phyloP scores from a whole-genome alignment of 2,797 vertebrate species.

The Sebastes diaconus region DNA sequence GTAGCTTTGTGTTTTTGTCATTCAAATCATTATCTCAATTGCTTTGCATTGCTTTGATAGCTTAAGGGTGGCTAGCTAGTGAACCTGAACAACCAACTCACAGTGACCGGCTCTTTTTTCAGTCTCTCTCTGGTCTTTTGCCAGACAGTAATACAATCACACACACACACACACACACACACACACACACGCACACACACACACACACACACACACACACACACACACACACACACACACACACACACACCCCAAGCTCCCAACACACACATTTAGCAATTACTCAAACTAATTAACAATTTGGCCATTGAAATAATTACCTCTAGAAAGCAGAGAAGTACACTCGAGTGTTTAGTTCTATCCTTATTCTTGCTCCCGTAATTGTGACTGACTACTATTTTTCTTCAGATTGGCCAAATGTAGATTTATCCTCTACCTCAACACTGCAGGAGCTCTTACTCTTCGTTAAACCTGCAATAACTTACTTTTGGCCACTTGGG shows the following conservation, averaged over 20 bases:
- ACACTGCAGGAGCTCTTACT: not conserved
- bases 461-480: not conserved
- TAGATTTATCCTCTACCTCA: not conserved
- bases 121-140: slow-evolving; percentile 12
- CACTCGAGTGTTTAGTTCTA: not conserved
- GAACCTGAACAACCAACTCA: slow-evolving; percentile 45
- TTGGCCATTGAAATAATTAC: slow-evolving; percentile 58
- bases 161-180: too few species aligned
- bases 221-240: too few species aligned
- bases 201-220: slow-evolving; percentile 15
- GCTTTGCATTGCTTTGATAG: slow-evolving; percentile 56
- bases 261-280: slow-evolving; percentile 49
- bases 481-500: not conserved
- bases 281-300: slow-evolving; percentile 70
- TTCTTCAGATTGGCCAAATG: not conserved
- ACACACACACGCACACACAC: not conserved
- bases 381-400: slow-evolving; percentile 21
- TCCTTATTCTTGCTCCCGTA: not conserved
- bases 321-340: slow-evolving; percentile 27
- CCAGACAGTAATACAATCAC: slow-evolving; percentile 54
- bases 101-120: slow-evolving; percentile 14
- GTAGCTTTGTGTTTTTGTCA: slow-evolving; percentile 60
- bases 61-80: slow-evolving; percentile 23
- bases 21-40: slow-evolving; percentile 68
- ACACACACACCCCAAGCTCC: not conserved